Evolutionary conservation across 2,888 invertebrate genomes (phyloP), one percentile per base, ranked within the genome.

Genomic region (Trissonchulus latispiculum): DNA sequence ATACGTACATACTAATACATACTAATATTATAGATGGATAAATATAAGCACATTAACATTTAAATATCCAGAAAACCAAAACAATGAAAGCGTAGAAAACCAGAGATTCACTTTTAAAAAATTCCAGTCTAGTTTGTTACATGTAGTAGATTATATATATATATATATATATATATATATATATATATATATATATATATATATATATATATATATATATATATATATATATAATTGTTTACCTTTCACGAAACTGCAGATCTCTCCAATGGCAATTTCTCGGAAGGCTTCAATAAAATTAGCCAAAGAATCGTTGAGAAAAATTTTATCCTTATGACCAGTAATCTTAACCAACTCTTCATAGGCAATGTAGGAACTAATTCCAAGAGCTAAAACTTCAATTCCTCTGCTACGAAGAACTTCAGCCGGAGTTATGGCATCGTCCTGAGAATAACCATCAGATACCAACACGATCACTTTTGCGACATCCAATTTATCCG

Each of bases 361-460:
- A 62, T 75, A 71, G 74, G 76, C 76, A 67, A 78, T 73, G 72
- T 80, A 78, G 15, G 73, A 61, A 3, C 78, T 79, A 61, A 78
- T 80, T 28, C 78, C 78, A 33, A 78, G 35, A 2, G 78, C 77
- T 35, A 78, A 36, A 2, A 78, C 37, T 23, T 72, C 66, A 15
- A 77, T 77, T 31, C 78, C 77, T 64, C 37, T 37, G 36, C 66
- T 33, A 1, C 72, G 33, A 2, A 72, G 31, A 2, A 15, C 66
- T 15, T 69, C 61, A 8, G 78, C 78, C 32, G 77, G 70, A n/a
- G 76, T 71, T 1, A 77, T 36, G 23, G 78, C 75, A 61, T 79
- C 76, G 68, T 78, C 78, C 36, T 75, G 76, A 0, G 76, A 76
- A 68, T 79, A 78, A 0, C 78, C 78, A 61, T 78, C 78, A 23